phyloP scores from a whole-genome alignment of 1,140 invertebrate genomes.

The Pogonomyrmex barbatus region DNA sequence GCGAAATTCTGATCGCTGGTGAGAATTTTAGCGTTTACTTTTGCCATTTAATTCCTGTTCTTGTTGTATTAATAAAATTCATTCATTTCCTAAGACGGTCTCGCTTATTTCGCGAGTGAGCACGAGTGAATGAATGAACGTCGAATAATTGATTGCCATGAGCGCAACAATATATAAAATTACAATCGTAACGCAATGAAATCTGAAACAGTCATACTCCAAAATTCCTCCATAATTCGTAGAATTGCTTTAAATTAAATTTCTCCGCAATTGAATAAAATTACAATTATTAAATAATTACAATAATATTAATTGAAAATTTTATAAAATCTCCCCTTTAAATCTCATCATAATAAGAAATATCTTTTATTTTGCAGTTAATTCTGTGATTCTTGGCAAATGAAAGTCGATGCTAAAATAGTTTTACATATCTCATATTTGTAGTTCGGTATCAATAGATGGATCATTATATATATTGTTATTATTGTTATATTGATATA shows the following conservation, averaged over 20 bases:
- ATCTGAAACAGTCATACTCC: neutral
- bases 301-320: neutral
- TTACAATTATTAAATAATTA: neutral
- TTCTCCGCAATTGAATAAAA: neutral
- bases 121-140: no score
- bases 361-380: slow-evolving; percentile 11
- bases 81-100: no score
- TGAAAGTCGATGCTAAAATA: slow-evolving; percentile 1
- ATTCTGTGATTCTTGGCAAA: slow-evolving; percentile 11
- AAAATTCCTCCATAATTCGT: neutral
- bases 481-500: neutral
- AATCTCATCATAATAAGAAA: neutral
- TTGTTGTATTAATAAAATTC: no score
- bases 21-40: no score
- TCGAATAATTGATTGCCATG: no score
- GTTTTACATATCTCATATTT: neutral
- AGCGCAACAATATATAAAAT: neutral
- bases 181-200: neutral
- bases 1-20: no score
- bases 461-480: neutral
- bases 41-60: no score
- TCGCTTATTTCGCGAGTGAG: no score
- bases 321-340: neutral
- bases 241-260: neutral
- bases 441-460: neutral